A percentile compares a stretch with the other conserved stretches of the same genome.
Evolutionary conservation across 2,888 invertebrate species (phyloP).

Genomic region (Acrobasis suavella): DNA sequence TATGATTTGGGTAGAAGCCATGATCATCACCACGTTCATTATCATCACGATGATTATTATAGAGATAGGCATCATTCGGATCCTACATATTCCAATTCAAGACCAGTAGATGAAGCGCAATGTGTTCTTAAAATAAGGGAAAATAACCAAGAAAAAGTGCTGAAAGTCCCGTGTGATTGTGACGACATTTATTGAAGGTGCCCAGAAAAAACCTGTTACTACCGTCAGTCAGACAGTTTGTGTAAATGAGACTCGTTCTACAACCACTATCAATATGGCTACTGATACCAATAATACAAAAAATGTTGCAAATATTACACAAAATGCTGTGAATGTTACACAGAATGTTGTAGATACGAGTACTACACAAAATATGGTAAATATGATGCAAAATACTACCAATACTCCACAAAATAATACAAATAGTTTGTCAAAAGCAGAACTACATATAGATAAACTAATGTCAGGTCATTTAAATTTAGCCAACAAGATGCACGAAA

Average conservation of each 20-base stretch:
- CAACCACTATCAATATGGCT: conserved; percentile 35
- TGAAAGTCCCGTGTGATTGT: conserved; percentile 75
- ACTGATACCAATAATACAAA: conserved; percentile 27
- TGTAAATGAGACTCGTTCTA: no score
- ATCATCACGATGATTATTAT: conserved; percentile 72
- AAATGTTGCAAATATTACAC: neutral
- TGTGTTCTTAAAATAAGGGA: conserved; percentile 64
- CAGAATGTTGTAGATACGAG: neutral
- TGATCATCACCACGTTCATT: conserved; percentile 57
- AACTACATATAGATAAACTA: no score
- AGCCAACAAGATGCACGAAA: neutral
- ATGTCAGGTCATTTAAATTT: neutral
- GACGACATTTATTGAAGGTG: conserved; percentile 67
- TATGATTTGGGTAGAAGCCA: conserved; percentile 72
- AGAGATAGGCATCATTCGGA: conserved; percentile 50
- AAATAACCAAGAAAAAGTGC: conserved; percentile 47
- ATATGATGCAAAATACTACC: neutral
- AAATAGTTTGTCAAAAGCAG: neutral
- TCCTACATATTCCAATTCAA: conserved; percentile 33
- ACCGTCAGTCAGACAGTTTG: conserved; percentile 54
- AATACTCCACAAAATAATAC: neutral
- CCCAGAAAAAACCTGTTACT: conserved; percentile 34
- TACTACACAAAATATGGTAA: neutral
- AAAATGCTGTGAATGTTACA: neutral
- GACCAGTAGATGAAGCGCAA: conserved; percentile 47